phyloP scores from a whole-genome alignment of 2,113 vertebrate genomes.

The Sarotherodon lohbergeri region DNA sequence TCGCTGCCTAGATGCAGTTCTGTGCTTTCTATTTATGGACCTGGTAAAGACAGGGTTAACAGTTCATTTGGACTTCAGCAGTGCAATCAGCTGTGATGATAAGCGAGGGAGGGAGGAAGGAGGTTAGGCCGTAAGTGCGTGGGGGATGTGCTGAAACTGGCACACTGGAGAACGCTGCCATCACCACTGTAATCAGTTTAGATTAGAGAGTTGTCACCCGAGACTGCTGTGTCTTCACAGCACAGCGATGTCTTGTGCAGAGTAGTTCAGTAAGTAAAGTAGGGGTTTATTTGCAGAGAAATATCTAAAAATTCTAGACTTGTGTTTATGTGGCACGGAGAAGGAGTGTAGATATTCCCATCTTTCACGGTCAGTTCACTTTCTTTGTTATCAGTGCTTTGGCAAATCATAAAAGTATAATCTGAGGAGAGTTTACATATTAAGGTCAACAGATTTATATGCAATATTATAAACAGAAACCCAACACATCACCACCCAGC shows the following conservation, averaged over 20 bases:
- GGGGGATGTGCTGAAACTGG: slow-evolving; percentile 33
- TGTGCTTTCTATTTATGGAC: slow-evolving; percentile 16
- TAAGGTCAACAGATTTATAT: not conserved
- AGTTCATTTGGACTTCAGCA: slow-evolving; percentile 36
- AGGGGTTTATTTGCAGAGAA: not conserved
- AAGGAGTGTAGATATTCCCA: not conserved
- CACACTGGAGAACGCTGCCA: slow-evolving; percentile 26
- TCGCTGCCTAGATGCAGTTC: not conserved
- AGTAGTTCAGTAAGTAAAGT: not conserved
- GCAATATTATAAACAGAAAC: not conserved
- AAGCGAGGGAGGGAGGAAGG: not conserved
- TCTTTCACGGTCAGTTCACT: not conserved
- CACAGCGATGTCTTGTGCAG: not conserved
- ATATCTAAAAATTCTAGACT: not conserved
- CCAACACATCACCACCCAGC: not conserved
- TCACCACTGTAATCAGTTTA: slow-evolving; percentile 51
- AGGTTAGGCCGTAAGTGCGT: not conserved
- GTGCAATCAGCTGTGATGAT: slow-evolving; percentile 61
- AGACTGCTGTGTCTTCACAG: not conserved
- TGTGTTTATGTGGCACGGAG: not conserved
- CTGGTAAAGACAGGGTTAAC: slow-evolving; percentile 14
- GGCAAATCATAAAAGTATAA: not conserved
- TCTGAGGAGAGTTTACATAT: not conserved
- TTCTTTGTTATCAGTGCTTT: not conserved
- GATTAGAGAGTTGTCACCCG: slow-evolving; percentile 29